phyloP scores from a whole-genome alignment of 2,888 invertebrate genomes.

The Drosophila prolongata region DNA sequence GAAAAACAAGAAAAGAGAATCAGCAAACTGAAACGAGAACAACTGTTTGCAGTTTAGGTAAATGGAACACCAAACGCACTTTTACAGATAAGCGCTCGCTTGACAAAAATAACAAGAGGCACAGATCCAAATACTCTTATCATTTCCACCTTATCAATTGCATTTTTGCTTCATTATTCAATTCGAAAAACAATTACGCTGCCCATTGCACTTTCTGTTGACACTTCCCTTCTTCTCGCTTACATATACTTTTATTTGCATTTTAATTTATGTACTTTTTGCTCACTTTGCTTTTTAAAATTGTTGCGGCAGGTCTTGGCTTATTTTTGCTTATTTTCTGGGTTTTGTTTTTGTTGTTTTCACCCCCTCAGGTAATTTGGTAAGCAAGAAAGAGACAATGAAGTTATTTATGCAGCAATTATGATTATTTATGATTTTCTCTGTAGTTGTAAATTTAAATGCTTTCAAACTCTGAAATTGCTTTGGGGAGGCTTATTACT shows the following conservation, averaged over 20 bases:
- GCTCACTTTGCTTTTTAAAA: conserved; percentile 46
- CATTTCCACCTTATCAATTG: conserved; percentile 25
- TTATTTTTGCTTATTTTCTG: conserved; percentile 15
- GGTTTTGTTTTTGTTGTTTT: conserved; percentile 13
- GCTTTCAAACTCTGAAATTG: conserved; percentile 45
- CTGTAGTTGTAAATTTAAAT: conserved; percentile 47
- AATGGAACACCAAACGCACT: conserved; percentile 36
- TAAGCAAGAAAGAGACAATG: conserved; percentile 7
- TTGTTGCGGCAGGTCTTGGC: conserved; percentile 65
- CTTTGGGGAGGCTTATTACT: conserved; percentile 10
- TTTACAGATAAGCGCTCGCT: conserved; percentile 34
- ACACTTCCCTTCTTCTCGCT: conserved; percentile 16
- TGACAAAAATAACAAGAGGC: conserved; percentile 1
- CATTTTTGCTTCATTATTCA: conserved; percentile 24
- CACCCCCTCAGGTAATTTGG: conserved; percentile 6
- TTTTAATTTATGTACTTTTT: conserved; percentile 38
- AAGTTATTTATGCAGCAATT: conserved; percentile 56
- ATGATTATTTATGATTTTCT: conserved; percentile 52
- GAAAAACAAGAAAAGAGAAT: background rate
- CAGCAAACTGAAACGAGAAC: conserved; percentile 11
- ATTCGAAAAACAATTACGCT: conserved; percentile 9
- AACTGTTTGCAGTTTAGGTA: conserved; percentile 35
- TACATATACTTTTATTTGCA: conserved; percentile 22
- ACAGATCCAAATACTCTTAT: conserved; percentile 11
- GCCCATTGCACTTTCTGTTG: conserved; percentile 20